Percentiles rank a stretch among this genome's conserved stretches.
Evolutionary conservation across 2,797 vertebrate species (phyloP).

Genomic region (Falco cherrug): DNA sequence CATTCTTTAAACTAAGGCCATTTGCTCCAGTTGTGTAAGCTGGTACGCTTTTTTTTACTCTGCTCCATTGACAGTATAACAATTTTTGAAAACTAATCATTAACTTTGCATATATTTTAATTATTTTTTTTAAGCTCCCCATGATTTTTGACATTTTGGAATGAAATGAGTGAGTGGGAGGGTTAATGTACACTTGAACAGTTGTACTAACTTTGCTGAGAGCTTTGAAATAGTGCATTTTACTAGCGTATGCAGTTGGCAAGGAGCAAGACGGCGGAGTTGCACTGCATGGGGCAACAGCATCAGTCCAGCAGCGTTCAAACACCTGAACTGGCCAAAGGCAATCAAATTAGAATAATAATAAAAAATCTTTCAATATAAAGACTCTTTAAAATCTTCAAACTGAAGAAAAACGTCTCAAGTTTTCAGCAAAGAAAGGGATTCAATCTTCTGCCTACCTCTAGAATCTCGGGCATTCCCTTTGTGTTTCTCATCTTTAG

Average conservation of each 20-base stretch:
- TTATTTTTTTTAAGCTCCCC: constrained; percentile 34
- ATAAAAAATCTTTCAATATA: neutral
- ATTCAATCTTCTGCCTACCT: neutral
- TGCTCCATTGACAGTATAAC: constrained; percentile 67
- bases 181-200: constrained; percentile 64
- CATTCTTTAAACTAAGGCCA: neutral
- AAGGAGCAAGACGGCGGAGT: neutral
- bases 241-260: neutral
- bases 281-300: constrained; percentile 27
- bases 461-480: neutral
- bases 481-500: neutral
- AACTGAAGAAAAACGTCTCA: neutral
- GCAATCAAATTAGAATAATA: neutral
- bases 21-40: constrained; percentile 43
- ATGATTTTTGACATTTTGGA: constrained; percentile 58
- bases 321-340: neutral
- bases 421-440: neutral
- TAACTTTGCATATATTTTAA: constrained; percentile 20
- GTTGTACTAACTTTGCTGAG: constrained; percentile 41
- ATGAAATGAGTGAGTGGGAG: constrained; percentile 61
- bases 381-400: neutral
- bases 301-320: constrained; percentile 3
- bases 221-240: constrained; percentile 38
- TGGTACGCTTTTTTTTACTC: neutral
- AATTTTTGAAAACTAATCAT: constrained; percentile 63